Percentiles rank a stretch among this genome's conserved stretches.
Conservation (phyloP, 2,113 vertebrate species). For the Neomonachus schauinslandi region DNA sequence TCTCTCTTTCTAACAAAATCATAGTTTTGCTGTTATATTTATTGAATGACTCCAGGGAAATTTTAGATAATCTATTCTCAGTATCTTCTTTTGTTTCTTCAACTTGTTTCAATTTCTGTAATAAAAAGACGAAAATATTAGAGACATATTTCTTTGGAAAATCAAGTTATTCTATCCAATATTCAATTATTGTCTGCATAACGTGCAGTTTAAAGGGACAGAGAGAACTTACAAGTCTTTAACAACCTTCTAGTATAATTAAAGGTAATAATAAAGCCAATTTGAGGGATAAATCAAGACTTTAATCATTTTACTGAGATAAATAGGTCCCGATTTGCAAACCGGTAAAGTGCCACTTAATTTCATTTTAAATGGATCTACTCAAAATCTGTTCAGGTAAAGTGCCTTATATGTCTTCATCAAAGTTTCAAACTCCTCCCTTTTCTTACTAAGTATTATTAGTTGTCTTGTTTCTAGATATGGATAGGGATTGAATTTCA, state of each 20-base stretch:
- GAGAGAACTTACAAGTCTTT: constrained; percentile 73
- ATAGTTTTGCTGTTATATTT: constrained; percentile 87
- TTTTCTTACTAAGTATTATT: constrained; percentile 61
- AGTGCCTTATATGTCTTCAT: constrained; percentile 68
- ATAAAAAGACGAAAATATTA: constrained; percentile 84
- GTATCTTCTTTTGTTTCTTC: constrained; percentile 86
- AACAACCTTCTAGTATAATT: constrained; percentile 80
- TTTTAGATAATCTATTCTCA: constrained; percentile 85
- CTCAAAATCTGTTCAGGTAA: constrained; percentile 74
- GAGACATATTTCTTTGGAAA: constrained; percentile 82
- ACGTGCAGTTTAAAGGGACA: constrained; percentile 78
- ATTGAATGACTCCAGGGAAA: constrained; percentile 92
- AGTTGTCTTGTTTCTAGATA: constrained; percentile 57
- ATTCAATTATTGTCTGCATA: constrained; percentile 73
- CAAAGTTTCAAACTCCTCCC: constrained; percentile 57
- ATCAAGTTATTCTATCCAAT: constrained; percentile 78
- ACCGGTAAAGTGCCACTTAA: constrained; percentile 79
- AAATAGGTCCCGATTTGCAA: constrained; percentile 81
- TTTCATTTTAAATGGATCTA: constrained; percentile 77
- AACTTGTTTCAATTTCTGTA: constrained; percentile 89
- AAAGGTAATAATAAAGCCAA: constrained; percentile 79
- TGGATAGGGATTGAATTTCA: background rate
- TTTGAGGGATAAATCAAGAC: constrained; percentile 84
- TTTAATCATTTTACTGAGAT: constrained; percentile 82
- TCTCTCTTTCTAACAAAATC: constrained; percentile 86